A percentile compares a stretch with the other conserved stretches of the same genome.
These are phyloP conservation scores for Stercorarius parasiticus DNA, from an alignment of 2,113 vertebrate genomes.

Conservation along the genomic window DNA sequence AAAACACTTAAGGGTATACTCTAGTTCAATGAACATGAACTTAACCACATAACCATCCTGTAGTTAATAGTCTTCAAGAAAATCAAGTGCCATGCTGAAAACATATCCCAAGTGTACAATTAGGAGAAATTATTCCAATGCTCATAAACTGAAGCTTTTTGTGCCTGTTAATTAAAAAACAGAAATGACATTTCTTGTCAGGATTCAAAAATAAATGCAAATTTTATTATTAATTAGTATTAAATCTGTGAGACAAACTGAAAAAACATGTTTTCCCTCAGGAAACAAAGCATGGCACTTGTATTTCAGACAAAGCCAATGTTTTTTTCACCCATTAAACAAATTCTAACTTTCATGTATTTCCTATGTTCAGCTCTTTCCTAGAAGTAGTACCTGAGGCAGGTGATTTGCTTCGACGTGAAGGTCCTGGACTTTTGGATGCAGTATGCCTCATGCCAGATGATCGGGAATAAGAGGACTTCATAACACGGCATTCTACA, in stretches of 20 bases:
- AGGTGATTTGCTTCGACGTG: conserved; percentile 92
- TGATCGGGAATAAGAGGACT: conserved; percentile 84
- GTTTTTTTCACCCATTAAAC: not conserved
- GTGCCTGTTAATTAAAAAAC: not conserved
- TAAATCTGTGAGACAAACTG: not conserved
- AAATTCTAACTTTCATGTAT: not conserved
- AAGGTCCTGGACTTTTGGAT: conserved; percentile 86
- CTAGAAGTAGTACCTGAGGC: conserved; percentile 79
- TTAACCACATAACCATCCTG: not conserved
- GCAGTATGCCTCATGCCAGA: conserved; percentile 75
- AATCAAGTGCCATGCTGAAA: not conserved
- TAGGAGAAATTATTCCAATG: not conserved
- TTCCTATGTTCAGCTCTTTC: not conserved
- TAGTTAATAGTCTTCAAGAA: not conserved
- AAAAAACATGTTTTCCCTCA: not conserved
- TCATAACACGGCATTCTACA: conserved; percentile 90
- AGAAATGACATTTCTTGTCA: not conserved
- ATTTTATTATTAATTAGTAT: not conserved
- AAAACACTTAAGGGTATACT: not conserved
- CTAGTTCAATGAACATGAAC: not conserved
- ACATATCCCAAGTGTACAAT: not conserved
- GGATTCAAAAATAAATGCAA: not conserved
- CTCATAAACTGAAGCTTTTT: not conserved
- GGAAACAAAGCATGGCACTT: not conserved
- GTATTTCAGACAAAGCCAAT: not conserved